Evolutionary conservation across 2,888 invertebrate genomes (phyloP).

Genomic region (Zhengitettix transpicula): DNA sequence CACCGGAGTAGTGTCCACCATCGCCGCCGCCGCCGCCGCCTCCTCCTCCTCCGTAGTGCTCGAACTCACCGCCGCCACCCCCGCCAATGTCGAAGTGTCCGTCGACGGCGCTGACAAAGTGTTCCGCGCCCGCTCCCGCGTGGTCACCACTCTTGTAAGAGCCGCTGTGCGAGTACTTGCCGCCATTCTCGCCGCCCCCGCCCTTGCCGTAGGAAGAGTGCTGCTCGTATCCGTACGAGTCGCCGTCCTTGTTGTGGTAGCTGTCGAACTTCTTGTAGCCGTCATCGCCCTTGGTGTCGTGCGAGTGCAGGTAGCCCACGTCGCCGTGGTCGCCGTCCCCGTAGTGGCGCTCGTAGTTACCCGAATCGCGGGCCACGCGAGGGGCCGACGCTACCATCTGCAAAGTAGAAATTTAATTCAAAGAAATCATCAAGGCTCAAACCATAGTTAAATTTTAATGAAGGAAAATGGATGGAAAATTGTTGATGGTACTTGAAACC

Average conservation of each 20-base stretch:
- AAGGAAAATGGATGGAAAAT: too few relatives aligned
- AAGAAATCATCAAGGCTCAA: too few relatives aligned
- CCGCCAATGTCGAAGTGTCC: too few relatives aligned
- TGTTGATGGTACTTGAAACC: too few relatives aligned
- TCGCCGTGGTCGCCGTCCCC: slow-evolving; percentile 40
- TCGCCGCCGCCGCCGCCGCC: slow-evolving; percentile 4
- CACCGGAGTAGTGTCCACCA: slow-evolving; percentile 28
- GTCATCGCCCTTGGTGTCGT: slow-evolving; percentile 41
- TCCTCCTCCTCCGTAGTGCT: not conserved
- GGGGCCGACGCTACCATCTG: not conserved
- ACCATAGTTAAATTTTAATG: too few relatives aligned
- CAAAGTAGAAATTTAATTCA: too few relatives aligned
- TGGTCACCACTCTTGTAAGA: slow-evolving; percentile 11
- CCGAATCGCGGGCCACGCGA: not conserved
- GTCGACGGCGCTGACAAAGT: slow-evolving; percentile 28
- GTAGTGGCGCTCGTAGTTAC: not conserved
- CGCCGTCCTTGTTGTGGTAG: slow-evolving; percentile 54
- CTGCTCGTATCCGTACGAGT: slow-evolving; percentile 53
- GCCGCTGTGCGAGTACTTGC: slow-evolving; percentile 17
- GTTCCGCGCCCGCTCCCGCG: not conserved
- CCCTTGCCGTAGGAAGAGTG: slow-evolving; percentile 45
- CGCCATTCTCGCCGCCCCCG: slow-evolving; percentile 19
- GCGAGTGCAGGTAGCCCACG: slow-evolving; percentile 46
- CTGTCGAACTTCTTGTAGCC: slow-evolving; percentile 58
- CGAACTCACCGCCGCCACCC: not conserved